These are phyloP conservation scores for Eublepharis macularius DNA, from an alignment of 2,113 vertebrate genomes.

Conservation along the genomic window DNA sequence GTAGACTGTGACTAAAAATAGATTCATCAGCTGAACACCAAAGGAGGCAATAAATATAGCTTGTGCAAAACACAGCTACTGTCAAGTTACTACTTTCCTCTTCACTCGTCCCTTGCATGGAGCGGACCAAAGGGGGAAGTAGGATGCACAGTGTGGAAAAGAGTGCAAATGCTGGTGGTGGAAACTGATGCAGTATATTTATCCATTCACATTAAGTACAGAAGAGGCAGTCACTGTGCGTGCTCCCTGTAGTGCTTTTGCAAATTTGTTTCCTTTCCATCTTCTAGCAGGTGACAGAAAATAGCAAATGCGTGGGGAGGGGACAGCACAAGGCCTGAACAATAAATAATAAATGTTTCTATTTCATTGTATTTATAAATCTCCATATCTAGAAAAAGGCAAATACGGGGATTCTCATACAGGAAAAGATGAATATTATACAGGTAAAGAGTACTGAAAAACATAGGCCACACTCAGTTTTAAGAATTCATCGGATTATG, in stretches of 20 bases:
- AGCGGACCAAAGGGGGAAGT: constrained; percentile 11
- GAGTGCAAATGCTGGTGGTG: neutral
- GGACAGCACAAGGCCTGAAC: constrained; percentile 57
- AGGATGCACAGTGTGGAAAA: neutral
- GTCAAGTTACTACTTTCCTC: constrained; percentile 44
- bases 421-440: constrained; percentile 31
- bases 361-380: constrained; percentile 36
- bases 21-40: constrained; percentile 54
- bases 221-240: constrained; percentile 48
- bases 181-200: constrained; percentile 56
- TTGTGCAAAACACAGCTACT: constrained; percentile 6
- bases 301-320: constrained; percentile 56
- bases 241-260: constrained; percentile 39
- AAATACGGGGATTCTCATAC: constrained; percentile 31
- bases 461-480: neutral
- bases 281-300: constrained; percentile 66
- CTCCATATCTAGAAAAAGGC: constrained; percentile 41
- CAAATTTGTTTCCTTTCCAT: constrained; percentile 66
- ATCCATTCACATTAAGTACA: constrained; percentile 49
- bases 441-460: constrained; percentile 21
- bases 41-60: constrained; percentile 30
- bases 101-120: constrained; percentile 18
- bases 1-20: constrained; percentile 51
- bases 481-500: neutral
- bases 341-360: constrained; percentile 66